Evolutionary conservation across 2,113 vertebrate genomes (phyloP).

Genomic region (Erythrolamprus reginae): DNA sequence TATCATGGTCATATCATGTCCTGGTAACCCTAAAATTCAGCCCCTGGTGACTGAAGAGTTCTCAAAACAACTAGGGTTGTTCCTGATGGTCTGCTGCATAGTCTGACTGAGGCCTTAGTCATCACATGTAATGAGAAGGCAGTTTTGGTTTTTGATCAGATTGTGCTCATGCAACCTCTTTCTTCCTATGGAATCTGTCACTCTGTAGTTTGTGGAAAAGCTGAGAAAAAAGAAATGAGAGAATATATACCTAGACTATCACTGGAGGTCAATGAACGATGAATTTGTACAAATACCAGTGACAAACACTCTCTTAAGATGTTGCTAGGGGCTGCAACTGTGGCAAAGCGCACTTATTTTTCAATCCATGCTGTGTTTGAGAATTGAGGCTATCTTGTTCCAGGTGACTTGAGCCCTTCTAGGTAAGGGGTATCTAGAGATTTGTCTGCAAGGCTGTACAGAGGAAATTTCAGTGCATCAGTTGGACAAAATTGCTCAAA

Average conservation of each 20-base stretch:
- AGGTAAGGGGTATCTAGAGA: not conserved
- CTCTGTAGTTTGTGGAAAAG: not conserved
- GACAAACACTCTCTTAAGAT: not conserved
- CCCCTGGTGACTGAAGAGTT: not conserved
- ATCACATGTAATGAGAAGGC: not conserved
- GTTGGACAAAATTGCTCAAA: not conserved
- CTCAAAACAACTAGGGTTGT: not conserved
- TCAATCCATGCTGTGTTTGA: not conserved
- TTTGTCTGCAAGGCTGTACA: not conserved
- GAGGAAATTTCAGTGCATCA: not conserved
- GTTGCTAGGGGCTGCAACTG: not conserved
- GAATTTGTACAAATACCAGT: not conserved
- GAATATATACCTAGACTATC: not conserved
- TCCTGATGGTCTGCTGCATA: not conserved
- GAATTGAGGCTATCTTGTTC: not conserved
- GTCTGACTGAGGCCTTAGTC: not conserved
- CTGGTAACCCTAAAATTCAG: not conserved
- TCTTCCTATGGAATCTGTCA: not conserved
- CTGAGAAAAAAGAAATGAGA: not conserved
- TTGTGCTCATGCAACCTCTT: not conserved
- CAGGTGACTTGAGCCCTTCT: not conserved
- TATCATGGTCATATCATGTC: not conserved
- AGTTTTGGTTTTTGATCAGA: not conserved
- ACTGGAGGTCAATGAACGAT: not conserved
- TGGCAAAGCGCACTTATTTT: not conserved